phyloP scores from a whole-genome alignment of 2,888 invertebrate species.

The Netelia inedita region DNA sequence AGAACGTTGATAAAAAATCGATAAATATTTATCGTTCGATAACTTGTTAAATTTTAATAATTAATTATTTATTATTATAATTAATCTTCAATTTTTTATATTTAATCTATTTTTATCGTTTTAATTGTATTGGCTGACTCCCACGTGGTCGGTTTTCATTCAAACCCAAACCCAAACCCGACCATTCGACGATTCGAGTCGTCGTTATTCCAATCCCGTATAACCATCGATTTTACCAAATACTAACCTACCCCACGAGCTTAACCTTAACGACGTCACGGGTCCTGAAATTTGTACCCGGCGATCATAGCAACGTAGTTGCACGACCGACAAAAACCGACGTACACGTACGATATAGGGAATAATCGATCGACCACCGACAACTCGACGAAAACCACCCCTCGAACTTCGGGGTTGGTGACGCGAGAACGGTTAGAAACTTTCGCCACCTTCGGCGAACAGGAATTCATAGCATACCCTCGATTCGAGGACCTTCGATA shows the following conservation, averaged over 20 bases:
- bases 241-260: conserved; percentile 74
- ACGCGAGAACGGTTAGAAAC: conserved; percentile 80
- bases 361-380: neutral
- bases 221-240: conserved; percentile 45
- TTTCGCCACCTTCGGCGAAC: conserved; percentile 79
- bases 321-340: conserved; percentile 4
- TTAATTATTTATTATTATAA: neutral
- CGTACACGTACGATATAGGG: neutral
- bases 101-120: neutral
- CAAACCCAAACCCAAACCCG: too few species aligned
- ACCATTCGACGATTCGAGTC: too few species aligned
- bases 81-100: neutral
- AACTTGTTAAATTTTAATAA: neutral
- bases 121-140: too few species aligned
- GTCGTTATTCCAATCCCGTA: neutral
- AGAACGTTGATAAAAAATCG: too few species aligned
- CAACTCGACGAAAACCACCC: neutral
- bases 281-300: conserved; percentile 80
- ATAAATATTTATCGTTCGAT: too few species aligned
- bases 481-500: conserved; percentile 2
- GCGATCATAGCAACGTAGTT: conserved; percentile 75
- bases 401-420: conserved; percentile 73
- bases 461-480: conserved; percentile 76
- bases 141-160: too few species aligned
- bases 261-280: conserved; percentile 83